Evolutionary conservation across 2,797 vertebrate genomes (phyloP), one percentile per base, ranked within the genome.

Genomic region (Ciconia nigra): DNA sequence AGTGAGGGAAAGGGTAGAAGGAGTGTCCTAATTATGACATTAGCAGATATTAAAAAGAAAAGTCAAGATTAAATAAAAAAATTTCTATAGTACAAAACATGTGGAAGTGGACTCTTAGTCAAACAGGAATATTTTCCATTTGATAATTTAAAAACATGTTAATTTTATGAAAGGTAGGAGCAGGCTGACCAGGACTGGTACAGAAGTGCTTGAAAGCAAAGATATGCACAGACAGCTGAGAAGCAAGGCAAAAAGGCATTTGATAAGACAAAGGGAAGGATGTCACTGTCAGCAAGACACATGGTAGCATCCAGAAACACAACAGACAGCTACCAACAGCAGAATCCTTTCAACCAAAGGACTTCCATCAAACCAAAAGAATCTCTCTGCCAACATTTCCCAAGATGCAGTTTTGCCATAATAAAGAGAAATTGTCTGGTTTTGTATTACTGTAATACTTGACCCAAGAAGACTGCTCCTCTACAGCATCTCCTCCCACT

Each of bases 241-340:
- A 67, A 39, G n/a, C 41, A 55, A 78, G 57, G 63, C 76, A 81
- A 15, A 81, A 52, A 66, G 37, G 52, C 65, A 39, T 31, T 37
- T 69, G 88, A 25, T 51, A 90, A 92, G 66, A 86, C 86, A 89
- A 76, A 93, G 51, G 44, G 44, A 87, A 78, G 61, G 85, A 58
- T 88, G 61, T 29, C 63, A 37, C 67, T 52, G 61, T 33, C 82
- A 91, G 77, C 80, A 71, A 72, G 57, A 87, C 66, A 83, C 87
- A 77, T 4, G 59, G 73, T 41, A 84, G 47, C 83, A 87, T 47
- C 62, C 74, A 80, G 44, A 41, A 90, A 77, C 82, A 91, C 84
- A 61, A 66, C 0, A 87, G 61, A 46, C 2, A 21, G 54, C 70
- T 69, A 79, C 84, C 63, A 87, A 66, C 21, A 67, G 13, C 21